Conservation (phyloP, 2,888 invertebrate genomes). For the Elysia crispata region DNA sequence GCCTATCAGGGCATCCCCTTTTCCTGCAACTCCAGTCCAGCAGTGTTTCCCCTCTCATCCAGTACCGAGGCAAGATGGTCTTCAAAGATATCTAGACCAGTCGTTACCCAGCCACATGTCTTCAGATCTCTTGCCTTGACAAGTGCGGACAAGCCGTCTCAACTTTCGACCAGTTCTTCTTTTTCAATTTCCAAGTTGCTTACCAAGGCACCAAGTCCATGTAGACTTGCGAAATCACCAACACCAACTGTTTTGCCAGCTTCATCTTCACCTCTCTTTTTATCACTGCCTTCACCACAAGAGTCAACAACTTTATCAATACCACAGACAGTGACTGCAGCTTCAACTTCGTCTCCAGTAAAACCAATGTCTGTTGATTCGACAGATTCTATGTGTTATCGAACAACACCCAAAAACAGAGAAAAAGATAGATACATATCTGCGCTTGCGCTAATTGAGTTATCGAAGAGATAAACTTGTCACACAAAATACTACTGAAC, state of each 20-base stretch:
- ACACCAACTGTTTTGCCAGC: neutral
- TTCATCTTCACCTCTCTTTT: neutral
- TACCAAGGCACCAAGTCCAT: neutral
- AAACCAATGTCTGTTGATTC: slow-evolving; percentile 9
- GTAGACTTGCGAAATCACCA: neutral
- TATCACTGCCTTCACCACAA: neutral
- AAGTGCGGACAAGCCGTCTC: too few relatives aligned
- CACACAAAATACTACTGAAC: too few relatives aligned
- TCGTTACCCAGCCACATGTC: too few relatives aligned
- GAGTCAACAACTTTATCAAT: neutral
- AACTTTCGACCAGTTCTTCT: neutral
- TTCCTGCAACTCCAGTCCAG: neutral
- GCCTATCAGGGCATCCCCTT: neutral
- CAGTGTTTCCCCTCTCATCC: neutral
- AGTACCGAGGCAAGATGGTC: too few relatives aligned
- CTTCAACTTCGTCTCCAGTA: too few relatives aligned
- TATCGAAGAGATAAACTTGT: slow-evolving; percentile 53
- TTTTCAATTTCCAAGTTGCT: neutral
- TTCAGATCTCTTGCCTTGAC: too few relatives aligned
- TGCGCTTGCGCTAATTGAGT: slow-evolving; percentile 70
- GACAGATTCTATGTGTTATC: slow-evolving; percentile 34
- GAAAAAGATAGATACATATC: slow-evolving; percentile 68
- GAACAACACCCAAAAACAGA: slow-evolving; percentile 40
- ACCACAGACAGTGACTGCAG: neutral
- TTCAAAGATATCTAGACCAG: too few relatives aligned